phyloP scores from a whole-genome alignment of 23 tunicate species.

The Botrylloides violaceus region DNA sequence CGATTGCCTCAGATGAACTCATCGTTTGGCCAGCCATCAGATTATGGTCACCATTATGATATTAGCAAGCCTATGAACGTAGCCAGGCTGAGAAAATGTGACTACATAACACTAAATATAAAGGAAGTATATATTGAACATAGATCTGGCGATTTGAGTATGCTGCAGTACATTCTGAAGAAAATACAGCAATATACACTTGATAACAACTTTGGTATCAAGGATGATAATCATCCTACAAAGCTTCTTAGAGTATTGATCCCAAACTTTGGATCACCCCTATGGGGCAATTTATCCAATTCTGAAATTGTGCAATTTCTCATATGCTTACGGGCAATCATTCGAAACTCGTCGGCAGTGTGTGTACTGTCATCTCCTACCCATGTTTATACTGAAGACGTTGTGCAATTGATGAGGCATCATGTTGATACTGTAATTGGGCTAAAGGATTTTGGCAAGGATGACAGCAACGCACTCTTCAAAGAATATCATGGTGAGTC shows the following conservation, averaged over 20 bases:
- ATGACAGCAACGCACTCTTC: slow-evolving; percentile 59
- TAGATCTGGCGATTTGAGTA: neutral
- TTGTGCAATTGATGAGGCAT: slow-evolving; percentile 39
- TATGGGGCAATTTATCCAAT: slow-evolving; percentile 36
- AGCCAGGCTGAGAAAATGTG: slow-evolving; percentile 5
- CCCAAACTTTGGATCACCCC: slow-evolving; percentile 60
- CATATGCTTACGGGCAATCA: slow-evolving; percentile 42
- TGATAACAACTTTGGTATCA: slow-evolving; percentile 5
- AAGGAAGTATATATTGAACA: neutral
- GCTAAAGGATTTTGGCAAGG: slow-evolving; percentile 54
- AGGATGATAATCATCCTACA: slow-evolving; percentile 3
- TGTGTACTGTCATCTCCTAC: slow-evolving; percentile 59
- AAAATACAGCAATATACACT: neutral
- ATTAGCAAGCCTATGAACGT: slow-evolving; percentile 55
- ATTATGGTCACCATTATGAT: slow-evolving; percentile 81
- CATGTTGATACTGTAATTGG: slow-evolving; percentile 45
- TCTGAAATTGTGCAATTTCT: slow-evolving; percentile 29
- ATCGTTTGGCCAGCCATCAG: slow-evolving; percentile 28
- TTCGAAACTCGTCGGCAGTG: slow-evolving; percentile 42
- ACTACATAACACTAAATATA: neutral
- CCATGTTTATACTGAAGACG: slow-evolving; percentile 30
- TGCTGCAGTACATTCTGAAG: neutral
- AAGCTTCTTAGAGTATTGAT: slow-evolving; percentile 56
- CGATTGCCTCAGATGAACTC: slow-evolving; percentile 31
- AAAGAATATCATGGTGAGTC: slow-evolving; percentile 83